These are phyloP conservation scores for Sarotherodon lohbergeri DNA, from an alignment of 2,113 vertebrate species.

Conservation along the genomic window DNA sequence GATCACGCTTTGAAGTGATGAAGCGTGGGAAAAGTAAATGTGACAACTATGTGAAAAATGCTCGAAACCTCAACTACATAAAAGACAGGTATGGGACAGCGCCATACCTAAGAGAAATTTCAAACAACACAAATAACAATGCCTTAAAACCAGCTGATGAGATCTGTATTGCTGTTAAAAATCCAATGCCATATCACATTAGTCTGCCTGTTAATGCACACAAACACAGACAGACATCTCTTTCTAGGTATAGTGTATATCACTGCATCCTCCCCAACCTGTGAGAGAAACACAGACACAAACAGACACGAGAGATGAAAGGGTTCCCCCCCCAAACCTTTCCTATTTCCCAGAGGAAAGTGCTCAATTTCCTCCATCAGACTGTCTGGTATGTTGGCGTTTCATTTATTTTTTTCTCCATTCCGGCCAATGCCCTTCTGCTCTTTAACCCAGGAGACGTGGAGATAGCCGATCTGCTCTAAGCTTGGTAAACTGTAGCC, in stretches of 20 bases:
- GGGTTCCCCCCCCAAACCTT: fast-evolving
- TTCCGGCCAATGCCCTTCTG: neutral
- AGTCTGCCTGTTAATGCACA: neutral
- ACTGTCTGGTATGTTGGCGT: conserved; percentile 13
- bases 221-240: neutral
- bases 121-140: neutral
- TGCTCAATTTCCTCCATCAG: conserved; percentile 23
- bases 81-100: fast-evolving
- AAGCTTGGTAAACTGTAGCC: neutral
- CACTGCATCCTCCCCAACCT: neutral
- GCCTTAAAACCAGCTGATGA: neutral
- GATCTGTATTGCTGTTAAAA: neutral
- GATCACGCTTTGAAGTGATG: neutral
- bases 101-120: neutral
- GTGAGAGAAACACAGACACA: conserved; percentile 2
- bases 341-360: neutral
- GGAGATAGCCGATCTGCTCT: neutral
- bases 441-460: neutral
- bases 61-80: neutral
- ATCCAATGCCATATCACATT: conserved; percentile 14
- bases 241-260: conserved; percentile 37
- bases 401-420: neutral
- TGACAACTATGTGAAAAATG: neutral
- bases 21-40: neutral
- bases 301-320: conserved; percentile 16